phyloP scores from a whole-genome alignment of 2,888 invertebrate genomes.

The Priocnemis perturbator region DNA sequence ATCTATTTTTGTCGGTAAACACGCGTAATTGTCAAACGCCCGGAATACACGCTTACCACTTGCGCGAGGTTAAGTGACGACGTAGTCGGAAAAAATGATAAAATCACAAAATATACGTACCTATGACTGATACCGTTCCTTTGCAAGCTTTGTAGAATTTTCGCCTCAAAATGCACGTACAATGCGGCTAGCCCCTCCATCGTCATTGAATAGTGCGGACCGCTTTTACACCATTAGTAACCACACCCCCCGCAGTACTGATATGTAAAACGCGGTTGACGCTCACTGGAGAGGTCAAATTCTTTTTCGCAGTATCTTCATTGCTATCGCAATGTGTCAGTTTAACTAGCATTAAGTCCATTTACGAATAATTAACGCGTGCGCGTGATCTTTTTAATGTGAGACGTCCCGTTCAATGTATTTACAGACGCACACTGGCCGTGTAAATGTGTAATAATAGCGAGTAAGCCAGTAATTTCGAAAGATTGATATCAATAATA shows the following conservation, averaged over 20 bases:
- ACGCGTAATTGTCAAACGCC: not conserved
- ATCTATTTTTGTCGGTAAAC: not conserved
- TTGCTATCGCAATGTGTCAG: not conserved
- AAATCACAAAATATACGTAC: slow-evolving; percentile 51
- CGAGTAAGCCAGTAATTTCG: no score
- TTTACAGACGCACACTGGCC: no score
- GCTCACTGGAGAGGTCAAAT: slow-evolving; percentile 26
- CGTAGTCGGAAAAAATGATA: slow-evolving; percentile 16
- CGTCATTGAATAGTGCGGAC: slow-evolving; percentile 20
- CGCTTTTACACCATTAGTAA: slow-evolving; percentile 28
- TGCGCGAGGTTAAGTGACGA: slow-evolving; percentile 53
- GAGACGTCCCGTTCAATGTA: no score
- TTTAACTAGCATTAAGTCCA: no score
- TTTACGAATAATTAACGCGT: no score
- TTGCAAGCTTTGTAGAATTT: slow-evolving; percentile 59
- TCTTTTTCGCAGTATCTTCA: slow-evolving; percentile 27
- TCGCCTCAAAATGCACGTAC: slow-evolving; percentile 57
- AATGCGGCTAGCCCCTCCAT: slow-evolving; percentile 55
- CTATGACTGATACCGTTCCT: slow-evolving; percentile 62
- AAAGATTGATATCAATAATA: no score
- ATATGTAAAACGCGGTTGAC: slow-evolving; percentile 33
- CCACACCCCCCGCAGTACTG: slow-evolving; percentile 36
- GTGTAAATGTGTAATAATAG: no score
- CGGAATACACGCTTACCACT: not conserved
- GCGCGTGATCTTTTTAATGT: no score